Base-by-base conservation (phyloP, 1,140 invertebrate genomes). In the Hesperophylax magnus region DNA sequence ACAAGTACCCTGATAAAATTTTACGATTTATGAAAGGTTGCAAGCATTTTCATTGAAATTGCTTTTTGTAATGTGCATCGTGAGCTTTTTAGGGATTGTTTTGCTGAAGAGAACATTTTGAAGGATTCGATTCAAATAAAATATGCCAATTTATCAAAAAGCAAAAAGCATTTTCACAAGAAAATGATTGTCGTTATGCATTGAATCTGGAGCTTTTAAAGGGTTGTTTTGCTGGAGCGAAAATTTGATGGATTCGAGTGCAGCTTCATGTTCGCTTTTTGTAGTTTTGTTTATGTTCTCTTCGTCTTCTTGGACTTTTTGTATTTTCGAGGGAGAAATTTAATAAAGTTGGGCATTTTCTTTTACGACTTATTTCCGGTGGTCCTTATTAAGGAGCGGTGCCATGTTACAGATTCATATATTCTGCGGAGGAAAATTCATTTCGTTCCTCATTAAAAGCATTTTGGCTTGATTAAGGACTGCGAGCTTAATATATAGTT, bases 331-430 rank as follows among this genome's bases (percentile, higher is more conserved):
- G 67, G 67, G 67, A 71, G 67, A 71, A 71, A 71, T 71, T 71
- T 71, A 71, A 71, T 71, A 71, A 71, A 71, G 67, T 71, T 52
- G 67, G 67, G 39, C n/a, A 52, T 52, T 52, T 71, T 71, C 67
- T 71, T 71, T 71, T 71, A 71, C 47, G 67, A 71, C 67, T 71
- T 71, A 71, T 71, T 71, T 71, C 67, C 39, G 18, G 67, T n/a
- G 65, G 39, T 52, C 67, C 67, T 71, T 71, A 71, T 53, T 71
- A 71, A 53, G 22, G 67, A 71, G 18, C 39, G 67, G 67, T 71
- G 67, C 67, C 67, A 71, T 4, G 67, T 71, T 71, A 71, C 65
- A 47, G 65, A 69, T 17, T 69, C 34, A n/a, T 69, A 47, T 47
- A 69, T 18, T 52, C 67, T 24, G 67, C 27, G 27, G 22, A n/a